phyloP scores from a whole-genome alignment of 2,797 vertebrate genomes.

The Acestrorhynchus altus region DNA sequence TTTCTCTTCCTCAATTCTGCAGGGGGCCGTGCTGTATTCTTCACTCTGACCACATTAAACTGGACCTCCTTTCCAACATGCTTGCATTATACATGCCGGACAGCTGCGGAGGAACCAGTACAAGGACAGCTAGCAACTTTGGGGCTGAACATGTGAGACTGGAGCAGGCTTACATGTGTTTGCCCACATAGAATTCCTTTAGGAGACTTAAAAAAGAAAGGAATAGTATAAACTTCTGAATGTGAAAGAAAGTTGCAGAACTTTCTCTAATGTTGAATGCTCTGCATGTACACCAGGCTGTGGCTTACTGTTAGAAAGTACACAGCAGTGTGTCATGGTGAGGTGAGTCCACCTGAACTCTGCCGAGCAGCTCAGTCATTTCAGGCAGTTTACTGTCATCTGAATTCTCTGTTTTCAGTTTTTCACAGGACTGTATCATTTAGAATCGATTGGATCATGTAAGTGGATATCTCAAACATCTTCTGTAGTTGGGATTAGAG shows the following conservation, averaged over 20 bases:
- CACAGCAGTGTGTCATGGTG: not conserved
- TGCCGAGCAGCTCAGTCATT: not conserved
- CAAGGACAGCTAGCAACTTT: conserved; percentile 26
- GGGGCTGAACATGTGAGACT: conserved; percentile 20
- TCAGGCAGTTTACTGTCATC: not conserved
- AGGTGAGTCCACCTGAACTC: not conserved
- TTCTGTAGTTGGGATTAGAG: not conserved
- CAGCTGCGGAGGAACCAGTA: conserved; percentile 41
- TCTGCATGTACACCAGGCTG: not conserved
- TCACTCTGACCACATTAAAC: conserved; percentile 73
- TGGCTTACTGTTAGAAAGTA: not conserved
- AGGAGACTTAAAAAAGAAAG: conserved; percentile 10
- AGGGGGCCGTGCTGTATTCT: conserved; percentile 72
- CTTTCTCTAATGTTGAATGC: not conserved
- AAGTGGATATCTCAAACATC: not conserved
- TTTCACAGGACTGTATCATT: not conserved
- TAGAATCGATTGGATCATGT: not conserved
- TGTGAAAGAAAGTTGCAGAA: not conserved
- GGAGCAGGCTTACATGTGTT: conserved; percentile 14
- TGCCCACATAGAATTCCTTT: conserved; percentile 25
- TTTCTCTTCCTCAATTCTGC: conserved; percentile 61
- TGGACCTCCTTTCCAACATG: conserved; percentile 67
- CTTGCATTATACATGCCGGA: conserved; percentile 73
- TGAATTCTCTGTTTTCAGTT: not conserved
- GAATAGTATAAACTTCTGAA: not conserved